Evolutionary conservation across 2,797 vertebrate species (phyloP), one percentile per base, ranked within the genome.

Genomic region (Spheniscus humboldti): DNA sequence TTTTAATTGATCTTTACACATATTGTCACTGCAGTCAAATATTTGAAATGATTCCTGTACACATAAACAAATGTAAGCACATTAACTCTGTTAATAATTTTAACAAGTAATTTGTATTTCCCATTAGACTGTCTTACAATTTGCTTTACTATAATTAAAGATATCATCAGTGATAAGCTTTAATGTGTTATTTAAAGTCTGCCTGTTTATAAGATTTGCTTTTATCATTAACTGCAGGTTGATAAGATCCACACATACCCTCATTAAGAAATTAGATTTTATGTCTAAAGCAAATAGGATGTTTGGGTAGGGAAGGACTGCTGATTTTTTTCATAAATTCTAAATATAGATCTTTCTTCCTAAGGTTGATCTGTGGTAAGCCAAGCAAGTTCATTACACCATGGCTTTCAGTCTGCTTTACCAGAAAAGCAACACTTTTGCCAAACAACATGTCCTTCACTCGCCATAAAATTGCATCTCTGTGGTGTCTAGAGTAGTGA

Each of bases 1-100:
- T 98, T 98, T 98, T 98, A 98, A 98, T 98, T 98, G 98, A 98
- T 98, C 98, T 98, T 98, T 98, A 98, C 97, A 98, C 97, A 96
- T 98, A 98, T 98, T 98, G 97, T 98, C 97, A 98, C 97, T 96
- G 95, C 98, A 98, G 97, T 97, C 98, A 98, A 98, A 98, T 98
- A 98, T 97, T 96, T 97, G 96, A 97, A 96, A 97, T 97, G 37
- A 97, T 98, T 98, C 97, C 82, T 95, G 95, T 98, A 98, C 97
- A 97, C 96, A 94, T 97, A 98, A 98, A 98, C 97, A 98, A 98
- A 98, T 98, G 98, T 98, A 98, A 98, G 97, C 97, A 98, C 94
- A 98, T 98, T 98, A 98, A 98, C 96, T 97, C 95, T 97, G 97
- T 98, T 98, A 98, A 98, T 98, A 98, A 98, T 98, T 98, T 98